Evolutionary conservation across 2,113 vertebrate species (phyloP), one percentile per base, ranked within the genome.

Genomic region (Macheiramphus alcinus): DNA sequence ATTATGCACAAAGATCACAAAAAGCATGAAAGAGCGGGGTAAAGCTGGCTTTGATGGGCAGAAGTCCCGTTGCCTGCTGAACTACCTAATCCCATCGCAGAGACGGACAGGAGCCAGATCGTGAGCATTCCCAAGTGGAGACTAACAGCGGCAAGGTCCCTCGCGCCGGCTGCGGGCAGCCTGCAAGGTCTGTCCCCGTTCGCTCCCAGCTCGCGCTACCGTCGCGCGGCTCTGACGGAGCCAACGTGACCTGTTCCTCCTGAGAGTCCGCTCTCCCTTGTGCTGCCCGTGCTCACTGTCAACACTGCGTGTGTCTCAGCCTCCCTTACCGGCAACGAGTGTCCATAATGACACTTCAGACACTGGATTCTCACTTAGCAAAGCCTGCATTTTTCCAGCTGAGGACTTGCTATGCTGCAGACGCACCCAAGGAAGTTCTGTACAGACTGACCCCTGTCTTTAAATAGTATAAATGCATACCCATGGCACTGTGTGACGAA

Each of bases 151-250:
- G 36, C 0, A 3, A 74, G 55, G 43, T 67, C n/a, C 55, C 48
- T 45, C 1, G 1, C 0, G 2, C 20, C 8, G 17, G 40, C 55
- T 61, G 25, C 1, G 6, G 38, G 20, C 74, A 86, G 25, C 47
- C 58, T 34, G 29, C 29, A 15, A 36, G 27, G 10, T 63, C 66
- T 19, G 62, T 9, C n/a, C 8, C 29, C 11, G 42, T 22, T 63
- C n/a, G 0, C 21, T 11, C 3, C 9, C 47, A 55, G 70, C 47
- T 56, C 3, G 0, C 3, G 10, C 2, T 43, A 23, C 58, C 42
- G 15, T 6, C 0, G 0, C 1, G 5, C 1, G 2, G 53, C 55
- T 68, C 16, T 6, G 52, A 53, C 0, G 0, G 45, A 47, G 52
- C 31, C 26, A 38, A 2, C 15, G 0, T 2, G 8, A 61, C 23